A percentile compares a stretch with the other conserved stretches of the same genome.
phyloP scores from a whole-genome alignment of 2,797 vertebrate genomes.

The Centropyge bicolor region DNA sequence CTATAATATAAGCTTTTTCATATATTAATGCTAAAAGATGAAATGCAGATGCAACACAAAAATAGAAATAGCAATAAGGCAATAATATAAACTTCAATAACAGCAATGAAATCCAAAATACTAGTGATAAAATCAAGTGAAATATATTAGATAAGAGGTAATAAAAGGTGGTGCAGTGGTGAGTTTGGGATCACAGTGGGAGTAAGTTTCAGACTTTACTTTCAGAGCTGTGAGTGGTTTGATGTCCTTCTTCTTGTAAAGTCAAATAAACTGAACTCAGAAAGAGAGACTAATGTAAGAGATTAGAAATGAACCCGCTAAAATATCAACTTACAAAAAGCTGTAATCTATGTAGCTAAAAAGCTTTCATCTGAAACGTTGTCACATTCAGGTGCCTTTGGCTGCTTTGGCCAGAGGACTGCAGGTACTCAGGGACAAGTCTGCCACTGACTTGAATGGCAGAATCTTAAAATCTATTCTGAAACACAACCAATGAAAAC shows the following conservation, averaged over 20 bases:
- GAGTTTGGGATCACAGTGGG: neutral
- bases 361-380: neutral
- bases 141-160: neutral
- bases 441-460: conserved; percentile 6
- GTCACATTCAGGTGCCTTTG: neutral
- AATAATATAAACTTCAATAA: neutral
- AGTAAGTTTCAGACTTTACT: neutral
- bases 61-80: neutral
- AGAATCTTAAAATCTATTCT: neutral
- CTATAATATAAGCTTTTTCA: neutral
- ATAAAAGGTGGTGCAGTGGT: neutral
- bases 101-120: neutral
- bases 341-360: neutral
- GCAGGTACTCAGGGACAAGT: neutral
- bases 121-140: neutral
- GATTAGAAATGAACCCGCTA: neutral
- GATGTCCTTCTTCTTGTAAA: neutral
- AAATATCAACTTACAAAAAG: neutral
- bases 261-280: neutral
- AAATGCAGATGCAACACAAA: neutral
- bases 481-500: neutral
- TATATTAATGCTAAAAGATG: neutral
- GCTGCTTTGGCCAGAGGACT: neutral
- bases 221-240: neutral
- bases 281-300: neutral